These are phyloP conservation scores for Turritopsis dohrnii DNA, from an alignment of 30 jellyfish, hydroid and myxozoan species.

Conservation along the genomic window DNA sequence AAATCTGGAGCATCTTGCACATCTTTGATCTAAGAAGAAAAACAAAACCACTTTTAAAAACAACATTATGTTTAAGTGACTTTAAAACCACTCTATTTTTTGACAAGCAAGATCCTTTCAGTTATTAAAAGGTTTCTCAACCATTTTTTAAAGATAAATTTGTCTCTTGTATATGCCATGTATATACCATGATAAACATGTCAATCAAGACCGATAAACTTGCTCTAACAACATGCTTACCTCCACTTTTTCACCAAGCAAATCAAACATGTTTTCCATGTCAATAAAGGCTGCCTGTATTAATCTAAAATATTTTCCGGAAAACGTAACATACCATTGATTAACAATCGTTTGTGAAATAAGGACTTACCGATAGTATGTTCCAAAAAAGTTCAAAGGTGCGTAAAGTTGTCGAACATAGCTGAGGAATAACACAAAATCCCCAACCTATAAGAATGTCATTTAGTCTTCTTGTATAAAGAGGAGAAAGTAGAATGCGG, in stretches of 20 bases:
- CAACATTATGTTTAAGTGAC: not conserved
- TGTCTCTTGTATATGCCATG: no score
- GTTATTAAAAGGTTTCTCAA: no score
- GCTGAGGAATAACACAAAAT: constrained; percentile 78
- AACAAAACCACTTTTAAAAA: not conserved
- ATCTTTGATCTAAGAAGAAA: constrained; percentile 50
- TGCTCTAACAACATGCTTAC: constrained; percentile 37
- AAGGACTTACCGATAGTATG: constrained; percentile 67
- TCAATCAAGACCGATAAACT: no score
- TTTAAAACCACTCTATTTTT: no score
- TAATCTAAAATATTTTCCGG: constrained; percentile 33
- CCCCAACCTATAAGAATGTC: constrained; percentile 78
- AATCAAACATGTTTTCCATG: constrained; percentile 97
- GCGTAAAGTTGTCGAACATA: constrained; percentile 84
- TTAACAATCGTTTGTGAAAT: not conserved
- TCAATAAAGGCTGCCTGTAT: constrained; percentile 94
- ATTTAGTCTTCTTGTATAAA: not conserved
- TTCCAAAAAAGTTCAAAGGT: constrained; percentile 89
- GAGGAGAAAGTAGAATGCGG: not conserved
- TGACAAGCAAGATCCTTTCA: no score
- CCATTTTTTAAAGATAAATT: no score
- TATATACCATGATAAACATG: no score
- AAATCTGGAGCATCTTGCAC: constrained; percentile 44
- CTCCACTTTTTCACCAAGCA: constrained; percentile 83
- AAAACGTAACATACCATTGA: not conserved